A percentile compares a stretch with the other conserved stretches of the same genome.
Conservation (phyloP, 2,888 invertebrate genomes). For the Dorcus parallelipipedus region DNA sequence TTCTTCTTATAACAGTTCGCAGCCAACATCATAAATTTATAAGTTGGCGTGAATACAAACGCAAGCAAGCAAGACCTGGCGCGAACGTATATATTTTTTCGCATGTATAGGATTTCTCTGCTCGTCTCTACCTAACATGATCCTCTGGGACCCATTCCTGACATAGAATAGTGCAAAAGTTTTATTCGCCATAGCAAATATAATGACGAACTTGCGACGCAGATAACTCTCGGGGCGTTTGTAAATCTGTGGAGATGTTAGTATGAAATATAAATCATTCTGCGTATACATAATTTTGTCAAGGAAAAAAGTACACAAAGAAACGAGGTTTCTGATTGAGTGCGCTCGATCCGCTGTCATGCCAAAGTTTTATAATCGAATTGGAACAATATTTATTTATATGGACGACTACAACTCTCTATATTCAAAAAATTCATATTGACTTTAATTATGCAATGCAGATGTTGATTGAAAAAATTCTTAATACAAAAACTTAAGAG, state of each 20-base stretch:
- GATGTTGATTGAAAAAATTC: too few species aligned
- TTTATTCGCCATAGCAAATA: background rate
- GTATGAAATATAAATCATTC: background rate
- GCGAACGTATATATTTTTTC: too few species aligned
- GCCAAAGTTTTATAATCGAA: constrained; percentile 23
- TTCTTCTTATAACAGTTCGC: too few species aligned
- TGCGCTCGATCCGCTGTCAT: constrained; percentile 6
- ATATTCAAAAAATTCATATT: too few species aligned
- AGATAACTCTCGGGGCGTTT: background rate
- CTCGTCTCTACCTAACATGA: background rate
- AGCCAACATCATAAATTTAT: too few species aligned
- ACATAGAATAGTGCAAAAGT: background rate
- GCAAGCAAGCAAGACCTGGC: too few species aligned
- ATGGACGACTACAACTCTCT: constrained; percentile 7
- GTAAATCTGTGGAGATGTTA: background rate
- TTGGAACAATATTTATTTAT: constrained; percentile 26
- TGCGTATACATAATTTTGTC: background rate
- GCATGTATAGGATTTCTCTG: too few species aligned
- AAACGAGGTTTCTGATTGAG: constrained; percentile 21
- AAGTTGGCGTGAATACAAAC: too few species aligned
- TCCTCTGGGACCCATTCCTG: background rate
- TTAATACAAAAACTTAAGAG: too few species aligned
- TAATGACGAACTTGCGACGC: background rate
- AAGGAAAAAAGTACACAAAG: constrained; percentile 16
- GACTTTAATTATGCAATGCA: too few species aligned